Percentiles rank a stretch among this genome's conserved stretches.
These are phyloP conservation scores for Orchesella cincta DNA, from an alignment of 1,140 invertebrate genomes.

Conservation along the genomic window DNA sequence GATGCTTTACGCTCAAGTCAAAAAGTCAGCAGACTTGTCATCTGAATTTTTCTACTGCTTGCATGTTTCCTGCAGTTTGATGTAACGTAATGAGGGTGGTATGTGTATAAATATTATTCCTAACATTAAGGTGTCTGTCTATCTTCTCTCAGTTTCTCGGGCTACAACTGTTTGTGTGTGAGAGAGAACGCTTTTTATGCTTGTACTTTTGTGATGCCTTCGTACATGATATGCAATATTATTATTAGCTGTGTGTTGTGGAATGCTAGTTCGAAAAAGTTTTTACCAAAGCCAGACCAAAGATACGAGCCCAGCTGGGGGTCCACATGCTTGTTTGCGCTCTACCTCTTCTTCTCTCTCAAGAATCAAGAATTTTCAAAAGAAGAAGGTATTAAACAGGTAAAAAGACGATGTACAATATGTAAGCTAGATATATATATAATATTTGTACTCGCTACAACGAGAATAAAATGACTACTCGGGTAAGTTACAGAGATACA, in stretches of 20 bases:
- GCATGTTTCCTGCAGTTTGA: too few species aligned
- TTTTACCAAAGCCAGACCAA: not conserved
- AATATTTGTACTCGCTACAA: not conserved
- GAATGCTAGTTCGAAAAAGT: not conserved
- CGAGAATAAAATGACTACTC: slow-evolving; percentile 11
- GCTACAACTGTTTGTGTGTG: too few species aligned
- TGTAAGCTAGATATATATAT: not conserved
- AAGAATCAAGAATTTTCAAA: slow-evolving; percentile 14
- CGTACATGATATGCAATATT: not conserved
- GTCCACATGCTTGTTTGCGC: slow-evolving; percentile 3
- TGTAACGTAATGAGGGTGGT: too few species aligned
- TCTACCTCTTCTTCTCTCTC: not conserved
- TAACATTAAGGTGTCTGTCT: too few species aligned
- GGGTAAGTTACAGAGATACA: not conserved
- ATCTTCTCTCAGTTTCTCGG: too few species aligned
- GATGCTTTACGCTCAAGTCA: not conserved
- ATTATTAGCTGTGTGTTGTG: not conserved
- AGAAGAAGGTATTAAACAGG: not conserved
- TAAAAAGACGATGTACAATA: not conserved
- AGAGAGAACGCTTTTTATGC: too few species aligned
- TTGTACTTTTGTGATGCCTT: too few species aligned
- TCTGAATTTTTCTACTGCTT: slow-evolving; percentile 1
- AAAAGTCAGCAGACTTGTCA: slow-evolving; percentile 18
- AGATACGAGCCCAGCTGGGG: slow-evolving; percentile 22
- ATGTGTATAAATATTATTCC: too few species aligned